Conservation (phyloP, 2,888 invertebrate genomes). For the Zootermopsis nevadensis region DNA sequence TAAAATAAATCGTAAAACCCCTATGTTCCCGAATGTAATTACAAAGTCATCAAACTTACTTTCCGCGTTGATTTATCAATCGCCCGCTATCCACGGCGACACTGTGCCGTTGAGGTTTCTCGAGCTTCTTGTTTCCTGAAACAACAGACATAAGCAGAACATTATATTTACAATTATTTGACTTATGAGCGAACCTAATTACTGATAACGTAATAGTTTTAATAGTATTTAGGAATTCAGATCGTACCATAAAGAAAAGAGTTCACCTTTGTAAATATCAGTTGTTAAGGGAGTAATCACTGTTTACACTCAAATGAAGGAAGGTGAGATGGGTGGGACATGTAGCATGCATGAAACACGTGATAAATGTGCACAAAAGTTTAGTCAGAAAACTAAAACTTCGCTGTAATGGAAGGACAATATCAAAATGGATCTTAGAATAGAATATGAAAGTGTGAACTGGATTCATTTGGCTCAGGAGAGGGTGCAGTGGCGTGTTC, state of each 20-base stretch:
- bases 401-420: not conserved
- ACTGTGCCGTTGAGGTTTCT: slow-evolving; percentile 61
- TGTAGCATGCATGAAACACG: not conserved
- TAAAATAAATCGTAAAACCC: no score
- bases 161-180: no score
- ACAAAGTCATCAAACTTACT: slow-evolving; percentile 33
- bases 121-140: slow-evolving; percentile 53
- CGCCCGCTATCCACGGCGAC: slow-evolving; percentile 63
- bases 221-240: no score
- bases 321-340: not conserved
- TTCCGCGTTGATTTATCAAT: slow-evolving; percentile 47
- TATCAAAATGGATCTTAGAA: not conserved
- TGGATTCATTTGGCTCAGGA: not conserved
- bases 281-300: no score
- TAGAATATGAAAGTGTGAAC: not conserved
- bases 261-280: not conserved
- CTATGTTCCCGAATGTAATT: not conserved
- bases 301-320: no score
- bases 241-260: no score
- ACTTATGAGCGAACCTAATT: no score
- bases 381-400: not conserved
- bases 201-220: no score
- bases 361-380: not conserved
- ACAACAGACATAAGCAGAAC: slow-evolving; percentile 45
- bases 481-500: not conserved